A percentile compares a stretch with the other conserved stretches of the same genome.
phyloP scores from a whole-genome alignment of 2,888 invertebrate genomes.

The Therioaphis trifolii region DNA sequence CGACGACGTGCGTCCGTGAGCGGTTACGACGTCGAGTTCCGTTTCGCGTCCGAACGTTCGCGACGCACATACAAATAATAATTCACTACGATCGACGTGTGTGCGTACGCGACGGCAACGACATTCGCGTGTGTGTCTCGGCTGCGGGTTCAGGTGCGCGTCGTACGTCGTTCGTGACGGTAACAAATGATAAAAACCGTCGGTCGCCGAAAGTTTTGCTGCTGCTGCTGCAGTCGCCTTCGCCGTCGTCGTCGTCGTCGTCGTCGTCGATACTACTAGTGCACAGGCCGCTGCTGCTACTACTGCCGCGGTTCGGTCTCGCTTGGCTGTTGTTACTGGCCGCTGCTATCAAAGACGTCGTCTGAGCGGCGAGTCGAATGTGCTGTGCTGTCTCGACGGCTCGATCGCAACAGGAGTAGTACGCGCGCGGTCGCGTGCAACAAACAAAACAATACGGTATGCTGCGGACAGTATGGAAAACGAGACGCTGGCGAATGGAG shows the following conservation, averaged over 20 bases:
- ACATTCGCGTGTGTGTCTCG: neutral
- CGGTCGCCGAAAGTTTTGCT: neutral
- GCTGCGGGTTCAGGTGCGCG: neutral
- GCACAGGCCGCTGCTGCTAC: no score
- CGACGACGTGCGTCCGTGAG: neutral
- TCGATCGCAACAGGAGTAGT: neutral
- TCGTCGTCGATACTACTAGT: no score
- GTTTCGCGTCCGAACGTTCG: neutral
- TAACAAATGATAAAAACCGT: neutral
- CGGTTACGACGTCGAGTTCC: neutral
- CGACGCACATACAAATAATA: neutral
- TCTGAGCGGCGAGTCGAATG: neutral
- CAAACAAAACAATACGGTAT: no score
- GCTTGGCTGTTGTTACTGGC: neutral
- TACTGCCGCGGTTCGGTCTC: neutral
- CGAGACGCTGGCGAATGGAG: no score
- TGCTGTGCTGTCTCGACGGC: no score
- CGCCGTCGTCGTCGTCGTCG: no score
- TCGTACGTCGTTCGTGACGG: no score
- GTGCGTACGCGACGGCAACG: neutral
- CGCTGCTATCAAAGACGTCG: neutral
- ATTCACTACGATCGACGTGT: neutral
- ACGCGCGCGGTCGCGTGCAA: no score
- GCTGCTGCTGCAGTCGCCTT: neutral
- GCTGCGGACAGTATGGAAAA: no score